Evolutionary conservation across 2,113 vertebrate genomes (phyloP).

Genomic region (Numenius arquata): DNA sequence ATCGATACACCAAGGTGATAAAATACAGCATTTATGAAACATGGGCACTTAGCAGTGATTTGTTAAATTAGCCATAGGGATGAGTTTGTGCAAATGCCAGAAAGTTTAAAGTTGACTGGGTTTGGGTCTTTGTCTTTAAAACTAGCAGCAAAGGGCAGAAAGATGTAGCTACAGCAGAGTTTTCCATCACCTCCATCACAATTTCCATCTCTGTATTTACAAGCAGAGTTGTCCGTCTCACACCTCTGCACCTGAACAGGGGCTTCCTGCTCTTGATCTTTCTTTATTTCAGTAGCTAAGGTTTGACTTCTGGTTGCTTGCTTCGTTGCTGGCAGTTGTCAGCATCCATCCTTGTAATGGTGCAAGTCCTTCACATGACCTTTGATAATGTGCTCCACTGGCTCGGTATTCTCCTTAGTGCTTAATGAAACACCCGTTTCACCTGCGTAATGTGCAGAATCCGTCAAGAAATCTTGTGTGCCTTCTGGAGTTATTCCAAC

Average conservation of each 20-base stretch:
- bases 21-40: neutral
- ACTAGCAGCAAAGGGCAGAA: neutral
- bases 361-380: constrained; percentile 31
- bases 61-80: neutral
- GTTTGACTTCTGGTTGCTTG: neutral
- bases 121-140: neutral
- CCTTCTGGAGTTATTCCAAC: constrained; percentile 39
- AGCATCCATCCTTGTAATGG: neutral
- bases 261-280: neutral
- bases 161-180: neutral
- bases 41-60: neutral
- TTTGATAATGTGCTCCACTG: neutral
- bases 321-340: neutral
- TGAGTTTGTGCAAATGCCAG: neutral
- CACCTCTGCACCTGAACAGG: neutral
- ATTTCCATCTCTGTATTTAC: neutral
- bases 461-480: neutral
- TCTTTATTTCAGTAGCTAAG: neutral
- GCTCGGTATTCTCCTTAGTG: neutral
- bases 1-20: neutral
- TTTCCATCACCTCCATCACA: no score
- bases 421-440: constrained; percentile 61
- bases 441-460: constrained; percentile 8
- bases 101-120: neutral
- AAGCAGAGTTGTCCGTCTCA: neutral